Evolutionary conservation across 1,140 invertebrate species (phyloP), one percentile per base, ranked within the genome.

Genomic region (Holotrichia oblita): DNA sequence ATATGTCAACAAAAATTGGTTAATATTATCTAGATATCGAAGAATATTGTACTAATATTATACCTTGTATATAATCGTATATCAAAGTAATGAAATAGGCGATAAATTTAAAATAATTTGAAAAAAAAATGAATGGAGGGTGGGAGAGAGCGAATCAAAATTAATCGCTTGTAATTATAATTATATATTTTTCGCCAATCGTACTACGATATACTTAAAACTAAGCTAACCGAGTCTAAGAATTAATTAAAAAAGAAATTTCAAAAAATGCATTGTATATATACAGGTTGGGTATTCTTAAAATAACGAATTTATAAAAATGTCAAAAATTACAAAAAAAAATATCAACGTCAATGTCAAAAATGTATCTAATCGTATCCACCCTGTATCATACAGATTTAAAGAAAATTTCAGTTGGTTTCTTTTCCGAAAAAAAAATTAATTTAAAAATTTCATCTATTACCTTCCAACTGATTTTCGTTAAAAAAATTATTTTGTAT

Each of bases 61-160:
- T n/a, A n/a, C n/a, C n/a, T n/a, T n/a, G n/a, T n/a, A 55, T n/a
- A 20, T 20, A 17, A 48, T 48, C 44, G 48, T n/a, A 17, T 55
- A 55, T 55, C 14, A 17, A 14, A 40, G 76, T 69, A 72, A 59
- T 73, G 48, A 72, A 61, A 59, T 14, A 40, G 40, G 14, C 17
- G 48, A 59, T 27, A 40, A 48, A 40, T 41, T 40, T 42, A 10
- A 55, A 41, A 74, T 27, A 78, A 77, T 75, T 75, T 55, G 17
- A n/a, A 73, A 78, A 80, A 78, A 59, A 72, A 64, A 79, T 73
- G 48, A n/a, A n/a, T n/a, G n/a, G n/a, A n/a, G n/a, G n/a, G n/a
- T n/a, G 77, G 69, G 69, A 72, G 44, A 61, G 41, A 14, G 34
- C 76, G 48, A 42, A 48, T 27, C 20, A 76, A 79, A 17, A 20